Evolutionary conservation across 1,140 invertebrate genomes (phyloP), one percentile per base, ranked within the genome.

Genomic region (Zaprionus capensis): DNA sequence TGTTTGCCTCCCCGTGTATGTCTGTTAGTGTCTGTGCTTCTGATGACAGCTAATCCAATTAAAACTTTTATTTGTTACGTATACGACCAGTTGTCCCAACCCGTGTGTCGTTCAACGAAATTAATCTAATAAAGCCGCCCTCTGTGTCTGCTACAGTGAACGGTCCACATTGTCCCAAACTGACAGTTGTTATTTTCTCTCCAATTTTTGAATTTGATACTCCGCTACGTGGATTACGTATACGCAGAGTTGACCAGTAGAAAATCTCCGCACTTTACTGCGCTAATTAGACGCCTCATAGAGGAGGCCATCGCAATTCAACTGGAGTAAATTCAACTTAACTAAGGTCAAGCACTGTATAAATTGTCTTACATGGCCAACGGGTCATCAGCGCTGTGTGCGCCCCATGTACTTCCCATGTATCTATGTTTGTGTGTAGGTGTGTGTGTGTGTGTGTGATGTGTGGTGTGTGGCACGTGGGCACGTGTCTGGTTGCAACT

Each of bases 1-100:
- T 44, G 41, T 55, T 20, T 61, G 61, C 61, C 55, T 14, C 2
- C 15, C 41, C 26, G 58, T 22, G 56, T 31, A 61, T 59, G 58
- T 77, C 51, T 61, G 38, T 51, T 17, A 17, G 56, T 53, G 78
- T 67, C 75, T 58, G 76, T 77, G 73, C 65, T 80, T 71, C 81
- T 91, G 87, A 91, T 83, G 84, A 91, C 82, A 88, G 82, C 88
- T 91, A 91, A 91, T 91, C 88, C 90, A 91, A 91, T 91, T 91
- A 90, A 91, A 88, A 91, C 74, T 91, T 91, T 91, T 84, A 91
- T 91, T 88, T 87, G 80, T 85, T 76, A 87, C 88, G 83, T 88
- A 80, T 87, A 78, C 81, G 78, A 57, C n/a, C 55, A 68, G 66
- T 69, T 70, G 26, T 58, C 49, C 57, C 65, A 41, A 71, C 70